phyloP scores from a whole-genome alignment of 2,888 invertebrate species.

The Sphaerophoria taeniata region DNA sequence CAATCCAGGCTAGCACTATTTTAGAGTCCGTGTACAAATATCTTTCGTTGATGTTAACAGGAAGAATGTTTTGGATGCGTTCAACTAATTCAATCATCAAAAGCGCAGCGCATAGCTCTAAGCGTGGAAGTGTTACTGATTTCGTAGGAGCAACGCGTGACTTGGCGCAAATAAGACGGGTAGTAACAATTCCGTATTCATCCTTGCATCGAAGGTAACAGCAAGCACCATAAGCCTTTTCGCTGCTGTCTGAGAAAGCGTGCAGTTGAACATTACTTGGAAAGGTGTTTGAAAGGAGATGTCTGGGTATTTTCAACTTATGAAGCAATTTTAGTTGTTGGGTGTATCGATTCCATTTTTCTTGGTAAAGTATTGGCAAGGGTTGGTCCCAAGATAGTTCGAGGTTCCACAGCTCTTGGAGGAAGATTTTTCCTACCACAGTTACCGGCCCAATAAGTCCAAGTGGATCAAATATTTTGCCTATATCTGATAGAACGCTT shows the following conservation, averaged over 20 bases:
- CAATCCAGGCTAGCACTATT: conserved; percentile 43
- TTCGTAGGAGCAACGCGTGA: conserved; percentile 54
- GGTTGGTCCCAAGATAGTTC: conserved; percentile 18
- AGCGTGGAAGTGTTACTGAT: conserved; percentile 22
- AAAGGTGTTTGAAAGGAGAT: background rate
- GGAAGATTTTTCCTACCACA: conserved; percentile 25
- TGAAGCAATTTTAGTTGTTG: background rate
- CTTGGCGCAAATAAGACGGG: conserved; percentile 41
- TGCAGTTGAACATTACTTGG: conserved; percentile 17
- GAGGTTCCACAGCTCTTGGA: conserved; percentile 47
- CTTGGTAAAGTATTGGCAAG: background rate
- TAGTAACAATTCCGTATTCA: background rate
- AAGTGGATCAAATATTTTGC: conserved; percentile 49
- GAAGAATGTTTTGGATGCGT: conserved; percentile 15
- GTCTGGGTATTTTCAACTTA: background rate
- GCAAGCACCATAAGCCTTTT: conserved; percentile 38
- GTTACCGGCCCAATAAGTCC: conserved; percentile 40
- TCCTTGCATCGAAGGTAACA: conserved; percentile 24
- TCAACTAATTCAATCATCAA: conserved; percentile 40
- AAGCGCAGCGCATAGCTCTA: conserved; percentile 51
- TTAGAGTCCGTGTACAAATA: conserved; percentile 42
- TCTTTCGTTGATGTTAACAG: conserved; percentile 11
- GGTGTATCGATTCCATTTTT: background rate
- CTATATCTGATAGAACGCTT: conserved; percentile 27
- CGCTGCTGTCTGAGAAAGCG: conserved; percentile 40